A percentile compares a stretch with the other conserved stretches of the same genome.
Conservation (phyloP, 2,888 invertebrate genomes). For the Serrognathus titanus region DNA sequence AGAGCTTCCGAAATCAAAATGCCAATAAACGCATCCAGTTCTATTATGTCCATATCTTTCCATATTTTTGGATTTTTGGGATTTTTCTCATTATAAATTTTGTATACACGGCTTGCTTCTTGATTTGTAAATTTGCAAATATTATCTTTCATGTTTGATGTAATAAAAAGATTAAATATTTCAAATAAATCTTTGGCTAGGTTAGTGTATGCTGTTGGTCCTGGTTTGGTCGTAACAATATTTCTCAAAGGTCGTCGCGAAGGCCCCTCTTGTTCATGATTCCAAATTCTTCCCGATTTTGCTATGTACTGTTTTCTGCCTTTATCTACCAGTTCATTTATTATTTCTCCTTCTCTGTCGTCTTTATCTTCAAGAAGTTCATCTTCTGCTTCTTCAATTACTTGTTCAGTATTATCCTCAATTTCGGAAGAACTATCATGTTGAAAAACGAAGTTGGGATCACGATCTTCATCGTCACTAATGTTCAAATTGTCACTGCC, state of each 20-base stretch:
- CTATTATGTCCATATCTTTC: neutral
- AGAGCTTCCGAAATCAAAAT: constrained; percentile 3
- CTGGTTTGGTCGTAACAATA: neutral
- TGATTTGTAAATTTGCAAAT: constrained; percentile 8
- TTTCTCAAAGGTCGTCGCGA: neutral
- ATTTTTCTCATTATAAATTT: neutral
- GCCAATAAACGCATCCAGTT: constrained; percentile 6
- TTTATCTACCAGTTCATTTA: neutral
- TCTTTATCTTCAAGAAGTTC: neutral
- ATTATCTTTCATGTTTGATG: constrained; percentile 4
- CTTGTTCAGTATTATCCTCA: neutral
- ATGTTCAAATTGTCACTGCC: too few species aligned
- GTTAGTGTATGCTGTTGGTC: neutral
- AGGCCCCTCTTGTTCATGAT: too few species aligned
- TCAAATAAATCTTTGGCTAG: constrained; percentile 5
- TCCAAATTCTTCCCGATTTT: neutral
- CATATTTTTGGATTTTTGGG: neutral
- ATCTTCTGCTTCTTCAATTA: neutral
- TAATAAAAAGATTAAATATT: constrained; percentile 5
- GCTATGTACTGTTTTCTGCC: constrained; percentile 1
- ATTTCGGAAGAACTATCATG: too few species aligned
- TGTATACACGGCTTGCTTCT: neutral
- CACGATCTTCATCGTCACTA: too few species aligned
- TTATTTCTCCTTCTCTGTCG: neutral
- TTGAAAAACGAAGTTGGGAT: too few species aligned